Conservation (phyloP, 2,797 vertebrate genomes). For the Hapalemur alaotrensis region DNA sequence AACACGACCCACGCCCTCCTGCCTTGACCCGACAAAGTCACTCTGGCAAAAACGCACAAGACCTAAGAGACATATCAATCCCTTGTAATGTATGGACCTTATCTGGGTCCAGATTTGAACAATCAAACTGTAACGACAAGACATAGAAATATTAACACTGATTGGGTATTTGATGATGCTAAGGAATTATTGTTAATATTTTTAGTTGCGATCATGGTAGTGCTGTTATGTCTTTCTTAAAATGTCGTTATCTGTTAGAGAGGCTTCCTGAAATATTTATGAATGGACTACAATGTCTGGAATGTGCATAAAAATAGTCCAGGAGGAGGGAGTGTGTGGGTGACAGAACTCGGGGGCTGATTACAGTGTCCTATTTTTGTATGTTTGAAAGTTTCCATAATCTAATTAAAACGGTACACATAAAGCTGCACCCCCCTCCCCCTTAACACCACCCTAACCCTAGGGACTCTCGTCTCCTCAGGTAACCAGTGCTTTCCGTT, state of each 20-base stretch:
- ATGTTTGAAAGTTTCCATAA: slow-evolving; percentile 33
- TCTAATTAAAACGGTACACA: slow-evolving; percentile 42
- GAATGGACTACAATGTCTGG: slow-evolving; percentile 48
- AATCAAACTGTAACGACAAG: background rate
- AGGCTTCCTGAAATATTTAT: slow-evolving; percentile 60
- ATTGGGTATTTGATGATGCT: background rate
- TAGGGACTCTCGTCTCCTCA: background rate
- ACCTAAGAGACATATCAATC: background rate
- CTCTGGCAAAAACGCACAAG: background rate
- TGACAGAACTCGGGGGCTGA: slow-evolving; percentile 16
- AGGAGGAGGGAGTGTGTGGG: background rate
- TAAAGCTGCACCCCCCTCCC: background rate
- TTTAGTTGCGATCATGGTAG: background rate
- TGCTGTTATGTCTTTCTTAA: slow-evolving; percentile 37
- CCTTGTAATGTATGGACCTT: background rate
- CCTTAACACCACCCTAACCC: background rate
- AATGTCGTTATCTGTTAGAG: slow-evolving; percentile 2
- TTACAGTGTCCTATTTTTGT: slow-evolving; percentile 39
- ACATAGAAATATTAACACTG: background rate
- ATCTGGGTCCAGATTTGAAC: background rate
- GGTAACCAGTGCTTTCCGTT: background rate
- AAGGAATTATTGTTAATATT: background rate
- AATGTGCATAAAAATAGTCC: slow-evolving; percentile 60
- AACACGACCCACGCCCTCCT: background rate
- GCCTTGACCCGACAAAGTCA: background rate